Conservation (phyloP, 2,888 invertebrate species). For the Caenorhabditis doughertyi region DNA sequence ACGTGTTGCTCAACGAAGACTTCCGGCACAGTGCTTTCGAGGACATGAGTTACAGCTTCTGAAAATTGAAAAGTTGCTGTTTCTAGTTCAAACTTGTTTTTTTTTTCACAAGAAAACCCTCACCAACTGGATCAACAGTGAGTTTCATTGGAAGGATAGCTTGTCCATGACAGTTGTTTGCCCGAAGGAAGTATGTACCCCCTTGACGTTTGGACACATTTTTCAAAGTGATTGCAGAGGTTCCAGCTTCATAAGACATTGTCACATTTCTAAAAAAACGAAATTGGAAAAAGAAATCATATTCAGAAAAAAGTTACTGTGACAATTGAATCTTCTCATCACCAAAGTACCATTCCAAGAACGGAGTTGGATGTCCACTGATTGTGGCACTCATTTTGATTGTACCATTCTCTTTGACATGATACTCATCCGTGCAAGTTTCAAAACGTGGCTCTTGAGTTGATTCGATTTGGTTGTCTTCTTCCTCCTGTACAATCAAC, state of each 20-base stretch:
- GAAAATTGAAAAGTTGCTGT: too few relatives aligned
- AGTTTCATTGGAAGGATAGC: conserved; percentile 69
- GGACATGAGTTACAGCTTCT: conserved; percentile 58
- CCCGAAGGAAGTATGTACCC: conserved; percentile 73
- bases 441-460: conserved; percentile 68
- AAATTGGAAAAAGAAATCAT: background rate
- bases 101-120: background rate
- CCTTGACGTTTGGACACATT: conserved; percentile 60
- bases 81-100: too few relatives aligned
- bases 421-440: conserved; percentile 71
- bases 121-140: conserved; percentile 59
- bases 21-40: conserved; percentile 17
- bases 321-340: conserved; percentile 67
- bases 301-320: conserved; percentile 51
- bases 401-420: conserved; percentile 69
- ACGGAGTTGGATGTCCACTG: conserved; percentile 72
- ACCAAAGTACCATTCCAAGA: conserved; percentile 73
- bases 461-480: conserved; percentile 52
- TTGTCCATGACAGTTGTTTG: conserved; percentile 73
- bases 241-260: conserved; percentile 72
- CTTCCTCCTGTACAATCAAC: conserved; percentile 59
- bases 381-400: conserved; percentile 71
- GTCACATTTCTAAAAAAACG: conserved; percentile 64
- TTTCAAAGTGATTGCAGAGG: conserved; percentile 68
- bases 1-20: conserved; percentile 7